Percentiles rank a stretch among this genome's conserved stretches.
These are phyloP conservation scores for Microcebus ravelobensis DNA, from an alignment of 2,113 vertebrate species.

Conservation along the genomic window DNA sequence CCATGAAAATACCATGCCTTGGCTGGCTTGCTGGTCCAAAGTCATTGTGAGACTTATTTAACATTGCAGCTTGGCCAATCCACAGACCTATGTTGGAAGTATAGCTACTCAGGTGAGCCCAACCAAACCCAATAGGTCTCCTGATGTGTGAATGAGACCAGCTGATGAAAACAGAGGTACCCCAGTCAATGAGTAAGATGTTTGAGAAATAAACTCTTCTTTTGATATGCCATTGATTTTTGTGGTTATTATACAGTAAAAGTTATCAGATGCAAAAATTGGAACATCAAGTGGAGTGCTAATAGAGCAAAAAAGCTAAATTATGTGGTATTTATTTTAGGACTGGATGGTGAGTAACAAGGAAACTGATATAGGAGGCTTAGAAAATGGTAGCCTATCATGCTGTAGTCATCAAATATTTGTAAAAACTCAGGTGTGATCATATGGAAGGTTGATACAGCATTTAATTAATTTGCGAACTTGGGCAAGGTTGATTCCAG, in stretches of 20 bases:
- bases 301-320: background rate
- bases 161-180: background rate
- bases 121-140: background rate
- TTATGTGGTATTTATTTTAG: background rate
- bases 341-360: background rate
- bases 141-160: background rate
- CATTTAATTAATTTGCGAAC: constrained; percentile 39
- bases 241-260: background rate
- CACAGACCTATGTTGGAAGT: background rate
- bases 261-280: background rate
- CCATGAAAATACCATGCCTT: background rate
- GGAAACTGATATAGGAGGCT: background rate
- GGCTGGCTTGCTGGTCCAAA: background rate
- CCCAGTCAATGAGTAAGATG: background rate
- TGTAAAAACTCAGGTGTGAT: background rate
- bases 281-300: background rate
- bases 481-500: background rate
- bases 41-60: background rate
- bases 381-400: background rate
- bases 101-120: background rate
- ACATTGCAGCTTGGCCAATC: background rate
- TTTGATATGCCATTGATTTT: background rate
- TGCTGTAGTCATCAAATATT: background rate
- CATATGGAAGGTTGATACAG: background rate
- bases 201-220: background rate